Percentiles rank a stretch among this genome's conserved stretches.
phyloP scores from a whole-genome alignment of 2,113 vertebrate genomes.

The Martes martes region DNA sequence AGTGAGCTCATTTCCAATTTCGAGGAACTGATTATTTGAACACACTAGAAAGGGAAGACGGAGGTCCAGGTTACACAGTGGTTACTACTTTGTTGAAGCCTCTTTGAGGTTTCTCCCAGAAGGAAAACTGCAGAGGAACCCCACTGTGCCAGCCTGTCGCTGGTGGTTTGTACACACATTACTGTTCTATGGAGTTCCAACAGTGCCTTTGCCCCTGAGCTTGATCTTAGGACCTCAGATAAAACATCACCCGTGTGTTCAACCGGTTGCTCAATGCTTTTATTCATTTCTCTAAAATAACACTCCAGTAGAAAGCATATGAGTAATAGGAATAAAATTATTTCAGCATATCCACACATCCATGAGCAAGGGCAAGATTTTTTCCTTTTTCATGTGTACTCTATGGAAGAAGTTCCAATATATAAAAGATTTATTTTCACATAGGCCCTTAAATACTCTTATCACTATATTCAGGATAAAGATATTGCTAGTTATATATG shows the following conservation, averaged over 20 bases:
- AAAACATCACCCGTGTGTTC: background rate
- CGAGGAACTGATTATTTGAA: constrained; percentile 53
- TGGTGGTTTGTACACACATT: rapidly evolving
- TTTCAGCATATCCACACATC: background rate
- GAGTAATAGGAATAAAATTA: background rate
- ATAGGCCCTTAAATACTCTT: background rate
- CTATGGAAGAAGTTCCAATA: background rate
- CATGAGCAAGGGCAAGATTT: background rate
- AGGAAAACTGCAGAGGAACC: background rate
- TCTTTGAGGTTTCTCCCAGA: background rate
- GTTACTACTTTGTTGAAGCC: background rate
- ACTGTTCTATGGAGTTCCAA: background rate
- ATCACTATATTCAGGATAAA: background rate
- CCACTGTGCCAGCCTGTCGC: background rate
- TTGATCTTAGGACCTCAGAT: background rate
- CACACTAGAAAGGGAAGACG: background rate
- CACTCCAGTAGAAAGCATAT: background rate
- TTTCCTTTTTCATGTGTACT: background rate
- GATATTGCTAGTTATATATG: background rate
- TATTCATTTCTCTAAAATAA: background rate
- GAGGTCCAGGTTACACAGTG: constrained; percentile 3
- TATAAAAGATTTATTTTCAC: background rate
- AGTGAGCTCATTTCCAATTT: constrained; percentile 53
- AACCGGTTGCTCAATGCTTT: background rate
- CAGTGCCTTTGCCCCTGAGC: background rate